Conservation (phyloP, 2,888 invertebrate genomes). For the Gasteruption jaculator region DNA sequence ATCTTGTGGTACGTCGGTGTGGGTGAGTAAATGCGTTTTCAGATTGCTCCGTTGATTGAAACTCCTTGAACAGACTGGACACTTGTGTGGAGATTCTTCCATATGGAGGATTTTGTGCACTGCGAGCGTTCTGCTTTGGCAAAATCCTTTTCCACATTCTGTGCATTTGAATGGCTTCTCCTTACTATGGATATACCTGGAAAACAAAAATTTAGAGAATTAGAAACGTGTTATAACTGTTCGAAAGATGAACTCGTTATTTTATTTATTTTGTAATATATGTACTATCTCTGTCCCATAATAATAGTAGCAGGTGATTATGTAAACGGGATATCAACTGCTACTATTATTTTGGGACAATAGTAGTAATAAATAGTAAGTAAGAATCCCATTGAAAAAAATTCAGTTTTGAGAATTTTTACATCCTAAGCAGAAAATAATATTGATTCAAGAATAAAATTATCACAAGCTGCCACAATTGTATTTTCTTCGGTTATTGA, state of each 20-base stretch:
- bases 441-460: no score
- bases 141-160: constrained; percentile 97
- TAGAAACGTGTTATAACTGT: neutral
- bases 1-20: constrained; percentile 64
- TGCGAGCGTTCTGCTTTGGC: constrained; percentile 92
- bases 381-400: no score
- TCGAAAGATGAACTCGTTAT: neutral
- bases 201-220: constrained; percentile 15
- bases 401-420: no score
- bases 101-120: constrained; percentile 92
- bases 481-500: no score
- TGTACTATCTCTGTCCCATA: no score
- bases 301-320: no score
- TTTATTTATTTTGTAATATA: no score
- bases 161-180: constrained; percentile 98
- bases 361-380: no score
- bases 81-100: constrained; percentile 92
- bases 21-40: constrained; percentile 84
- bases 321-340: no score
- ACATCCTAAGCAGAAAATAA: no score
- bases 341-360: no score
- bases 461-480: no score
- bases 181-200: constrained; percentile 95
- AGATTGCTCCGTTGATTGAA: constrained; percentile 92
- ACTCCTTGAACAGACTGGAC: constrained; percentile 80